phyloP scores from a whole-genome alignment of 2,113 vertebrate species.

The Willisornis vidua region DNA sequence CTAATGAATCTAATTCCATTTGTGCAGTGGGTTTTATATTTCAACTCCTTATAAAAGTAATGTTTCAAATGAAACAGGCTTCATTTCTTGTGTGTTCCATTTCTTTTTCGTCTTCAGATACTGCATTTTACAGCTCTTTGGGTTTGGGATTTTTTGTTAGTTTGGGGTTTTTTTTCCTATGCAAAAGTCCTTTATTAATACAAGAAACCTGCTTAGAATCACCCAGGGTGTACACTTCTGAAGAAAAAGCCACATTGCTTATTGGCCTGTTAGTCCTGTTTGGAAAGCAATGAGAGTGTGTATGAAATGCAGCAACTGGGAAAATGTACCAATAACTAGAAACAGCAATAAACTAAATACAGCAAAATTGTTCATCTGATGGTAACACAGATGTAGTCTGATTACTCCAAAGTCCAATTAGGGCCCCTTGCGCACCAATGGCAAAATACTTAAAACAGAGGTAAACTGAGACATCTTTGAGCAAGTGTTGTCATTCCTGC shows the following conservation, averaged over 20 bases:
- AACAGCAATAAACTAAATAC: neutral
- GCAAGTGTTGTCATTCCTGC: neutral
- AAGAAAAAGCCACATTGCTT: neutral
- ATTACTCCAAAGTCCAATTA: neutral
- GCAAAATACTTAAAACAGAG: neutral
- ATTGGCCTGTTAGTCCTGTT: neutral
- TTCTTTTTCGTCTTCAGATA: neutral
- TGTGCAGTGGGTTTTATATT: neutral
- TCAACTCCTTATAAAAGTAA: neutral
- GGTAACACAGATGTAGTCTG: neutral
- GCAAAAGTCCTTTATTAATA: neutral
- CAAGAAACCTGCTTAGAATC: neutral
- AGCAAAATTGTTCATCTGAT: neutral
- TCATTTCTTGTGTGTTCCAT: neutral
- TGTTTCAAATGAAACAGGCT: neutral
- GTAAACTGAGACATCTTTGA: neutral
- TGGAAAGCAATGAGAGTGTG: neutral
- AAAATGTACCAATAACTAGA: neutral
- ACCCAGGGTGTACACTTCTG: neutral
- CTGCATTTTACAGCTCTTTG: neutral
- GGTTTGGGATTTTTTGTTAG: neutral
- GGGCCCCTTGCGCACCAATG: fast-evolving
- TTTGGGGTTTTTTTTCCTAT: neutral
- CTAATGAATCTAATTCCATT: neutral
- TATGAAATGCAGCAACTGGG: neutral